These are phyloP conservation scores for Agonopterix arenella DNA, from an alignment of 2,888 invertebrate genomes.

Conservation along the genomic window DNA sequence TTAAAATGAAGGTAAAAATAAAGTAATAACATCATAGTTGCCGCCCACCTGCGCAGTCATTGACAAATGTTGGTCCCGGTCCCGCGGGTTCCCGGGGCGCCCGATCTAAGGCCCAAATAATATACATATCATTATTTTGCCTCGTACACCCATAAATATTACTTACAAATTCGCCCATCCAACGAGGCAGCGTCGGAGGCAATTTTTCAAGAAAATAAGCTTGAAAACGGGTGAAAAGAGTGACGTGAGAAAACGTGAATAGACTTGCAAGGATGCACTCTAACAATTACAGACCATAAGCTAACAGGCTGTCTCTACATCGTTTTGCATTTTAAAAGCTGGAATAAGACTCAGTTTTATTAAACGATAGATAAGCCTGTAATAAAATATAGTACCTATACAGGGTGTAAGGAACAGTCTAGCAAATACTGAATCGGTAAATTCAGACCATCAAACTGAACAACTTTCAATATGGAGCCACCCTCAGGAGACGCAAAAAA, in stretches of 20 bases:
- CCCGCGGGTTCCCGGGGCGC: constrained; percentile 36
- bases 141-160: constrained; percentile 62
- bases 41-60: constrained; percentile 62
- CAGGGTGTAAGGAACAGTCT: no score
- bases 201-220: constrained; percentile 59
- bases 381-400: no score
- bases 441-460: no score
- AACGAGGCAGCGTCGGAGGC: constrained; percentile 35
- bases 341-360: no score
- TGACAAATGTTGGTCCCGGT: constrained; percentile 61
- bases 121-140: constrained; percentile 69
- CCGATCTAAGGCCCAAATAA: constrained; percentile 53
- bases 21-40: constrained; percentile 53
- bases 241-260: constrained; percentile 2
- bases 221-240: constrained; percentile 21
- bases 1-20: constrained; percentile 58
- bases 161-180: constrained; percentile 58
- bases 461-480: no score
- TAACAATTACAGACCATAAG: background rate
- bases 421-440: no score
- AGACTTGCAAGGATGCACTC: constrained; percentile 5
- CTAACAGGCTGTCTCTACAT: background rate
- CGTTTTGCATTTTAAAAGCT: no score
- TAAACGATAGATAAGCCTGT: no score
- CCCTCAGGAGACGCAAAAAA: no score